Percentiles rank a stretch among this genome's conserved stretches.
Evolutionary conservation across 2,113 vertebrate species (phyloP).

Genomic region (Isichthys henryi): DNA sequence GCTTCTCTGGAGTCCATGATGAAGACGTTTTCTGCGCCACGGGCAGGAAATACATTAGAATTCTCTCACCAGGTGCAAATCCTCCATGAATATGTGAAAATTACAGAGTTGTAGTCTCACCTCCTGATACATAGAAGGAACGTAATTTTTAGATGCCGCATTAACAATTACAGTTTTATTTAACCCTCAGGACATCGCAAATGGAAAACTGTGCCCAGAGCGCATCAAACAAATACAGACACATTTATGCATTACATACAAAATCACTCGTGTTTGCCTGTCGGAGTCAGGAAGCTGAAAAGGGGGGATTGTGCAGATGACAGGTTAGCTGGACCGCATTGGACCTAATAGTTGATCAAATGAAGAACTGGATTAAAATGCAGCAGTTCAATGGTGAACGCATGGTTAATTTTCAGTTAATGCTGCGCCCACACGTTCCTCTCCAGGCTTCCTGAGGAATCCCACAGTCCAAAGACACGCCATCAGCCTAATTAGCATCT

Average conservation of each 20-base stretch:
- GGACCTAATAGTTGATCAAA: not conserved
- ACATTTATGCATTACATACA: not conserved
- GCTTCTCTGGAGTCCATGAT: not conserved
- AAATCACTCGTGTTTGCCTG: not conserved
- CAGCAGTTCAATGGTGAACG: not conserved
- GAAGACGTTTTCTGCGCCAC: not conserved
- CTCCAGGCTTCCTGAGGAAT: not conserved
- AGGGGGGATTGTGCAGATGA: not conserved
- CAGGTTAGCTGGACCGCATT: not conserved
- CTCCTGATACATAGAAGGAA: not conserved
- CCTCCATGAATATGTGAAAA: not conserved
- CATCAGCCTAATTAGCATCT: not conserved
- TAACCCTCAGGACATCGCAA: not conserved
- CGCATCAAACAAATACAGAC: not conserved
- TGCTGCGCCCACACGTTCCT: not conserved
- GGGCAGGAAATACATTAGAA: not conserved
- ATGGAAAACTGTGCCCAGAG: not conserved
- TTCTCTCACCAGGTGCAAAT: not conserved
- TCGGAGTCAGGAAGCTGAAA: not conserved
- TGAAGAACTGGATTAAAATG: not conserved
- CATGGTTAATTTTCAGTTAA: not conserved
- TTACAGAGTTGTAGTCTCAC: not conserved
- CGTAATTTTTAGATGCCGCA: not conserved
- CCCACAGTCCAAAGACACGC: not conserved
- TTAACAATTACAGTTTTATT: not conserved